These are phyloP conservation scores for Percopsis omiscomaycus DNA, from an alignment of 2,797 vertebrate genomes.

Conservation along the genomic window DNA sequence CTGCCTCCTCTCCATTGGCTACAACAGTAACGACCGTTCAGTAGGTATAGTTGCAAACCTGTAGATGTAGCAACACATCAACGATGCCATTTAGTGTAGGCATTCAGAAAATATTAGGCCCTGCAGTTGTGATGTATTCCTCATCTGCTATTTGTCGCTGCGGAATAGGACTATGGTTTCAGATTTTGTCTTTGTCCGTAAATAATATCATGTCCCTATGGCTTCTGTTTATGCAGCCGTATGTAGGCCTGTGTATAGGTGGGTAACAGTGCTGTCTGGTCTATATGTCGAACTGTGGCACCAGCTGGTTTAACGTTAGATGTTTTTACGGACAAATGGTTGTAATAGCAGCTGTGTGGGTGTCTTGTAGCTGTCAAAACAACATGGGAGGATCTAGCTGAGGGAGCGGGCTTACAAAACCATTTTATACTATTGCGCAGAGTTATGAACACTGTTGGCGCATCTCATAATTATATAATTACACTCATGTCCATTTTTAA, in stretches of 20 bases:
- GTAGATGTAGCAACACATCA: slow-evolving; percentile 28
- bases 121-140: background rate
- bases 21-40: slow-evolving; percentile 42
- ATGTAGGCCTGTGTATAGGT: slow-evolving; percentile 4
- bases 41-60: slow-evolving; percentile 59
- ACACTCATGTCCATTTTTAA: slow-evolving; percentile 14
- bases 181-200: slow-evolving; percentile 19
- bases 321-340: background rate
- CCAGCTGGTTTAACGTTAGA: background rate
- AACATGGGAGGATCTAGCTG: slow-evolving; percentile 53
- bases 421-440: slow-evolving; percentile 56
- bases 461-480: slow-evolving; percentile 66
- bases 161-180: too few relatives aligned
- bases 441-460: slow-evolving; percentile 65
- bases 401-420: slow-evolving; percentile 56
- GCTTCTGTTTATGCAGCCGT: slow-evolving; percentile 5
- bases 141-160: slow-evolving; percentile 10
- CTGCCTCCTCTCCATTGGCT: slow-evolving; percentile 34
- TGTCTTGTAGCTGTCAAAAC: slow-evolving; percentile 57
- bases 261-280: slow-evolving; percentile 7
- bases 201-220: slow-evolving; percentile 24
- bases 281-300: background rate
- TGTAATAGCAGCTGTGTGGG: slow-evolving; percentile 38
- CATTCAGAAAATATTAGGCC: background rate
- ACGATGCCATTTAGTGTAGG: slow-evolving; percentile 20